Percentiles rank a stretch among this genome's conserved stretches.
Conservation (phyloP, 2,888 invertebrate species). For the Callyntrura guangdongensis region DNA sequence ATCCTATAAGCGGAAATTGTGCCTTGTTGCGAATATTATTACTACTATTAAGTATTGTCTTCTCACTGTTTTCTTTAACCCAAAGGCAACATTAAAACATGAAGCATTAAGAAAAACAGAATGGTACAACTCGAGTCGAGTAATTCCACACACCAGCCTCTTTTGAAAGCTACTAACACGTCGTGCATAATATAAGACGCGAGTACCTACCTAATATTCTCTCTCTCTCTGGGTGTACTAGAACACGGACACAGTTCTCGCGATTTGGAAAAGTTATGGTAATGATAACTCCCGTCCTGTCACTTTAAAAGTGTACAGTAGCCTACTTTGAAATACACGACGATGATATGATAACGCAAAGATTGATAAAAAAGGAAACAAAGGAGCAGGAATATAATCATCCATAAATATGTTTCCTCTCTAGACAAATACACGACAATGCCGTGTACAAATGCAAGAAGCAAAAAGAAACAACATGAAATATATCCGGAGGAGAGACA, state of each 20-base stretch:
- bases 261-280: slow-evolving; percentile 64
- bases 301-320: background rate
- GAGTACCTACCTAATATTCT: too few species aligned
- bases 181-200: too few species aligned
- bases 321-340: slow-evolving; percentile 30
- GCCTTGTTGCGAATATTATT: slow-evolving; percentile 60
- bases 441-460: slow-evolving; percentile 6
- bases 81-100: background rate
- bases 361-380: slow-evolving; percentile 34
- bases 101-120: slow-evolving; percentile 11
- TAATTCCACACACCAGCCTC: too few species aligned
- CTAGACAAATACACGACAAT: slow-evolving; percentile 31
- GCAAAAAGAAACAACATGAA: slow-evolving; percentile 55
- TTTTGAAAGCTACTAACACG: too few species aligned
- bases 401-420: slow-evolving; percentile 76
- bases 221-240: too few species aligned
- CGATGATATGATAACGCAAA: slow-evolving; percentile 14
- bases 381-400: slow-evolving; percentile 70
- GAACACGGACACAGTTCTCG: slow-evolving; percentile 40
- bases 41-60: slow-evolving; percentile 29
- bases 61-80: background rate
- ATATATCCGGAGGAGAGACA: slow-evolving; percentile 77
- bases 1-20: slow-evolving; percentile 75
- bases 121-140: too few species aligned
- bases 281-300: slow-evolving; percentile 43